Evolutionary conservation across 2,113 vertebrate genomes (phyloP), one percentile per base, ranked within the genome.

Genomic region (Pterocles orientalis): DNA sequence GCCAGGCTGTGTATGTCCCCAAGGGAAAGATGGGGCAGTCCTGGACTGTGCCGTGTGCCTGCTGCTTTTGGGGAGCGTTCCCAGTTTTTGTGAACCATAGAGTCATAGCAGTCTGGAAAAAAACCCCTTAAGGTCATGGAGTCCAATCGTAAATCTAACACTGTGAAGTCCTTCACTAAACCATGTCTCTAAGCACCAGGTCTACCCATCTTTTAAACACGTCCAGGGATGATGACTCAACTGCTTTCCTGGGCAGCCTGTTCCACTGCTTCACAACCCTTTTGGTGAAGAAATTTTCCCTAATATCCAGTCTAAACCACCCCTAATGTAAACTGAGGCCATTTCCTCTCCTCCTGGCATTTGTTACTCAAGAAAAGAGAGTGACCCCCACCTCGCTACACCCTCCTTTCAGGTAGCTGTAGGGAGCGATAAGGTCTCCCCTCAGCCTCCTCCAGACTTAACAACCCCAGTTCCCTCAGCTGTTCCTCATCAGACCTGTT

Each of bases 11-110:
- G 16, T 76, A 13, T 82, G 25, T 24, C 29, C n/a, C 50, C 3
- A 26, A 2, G 57, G 39, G 14, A 82, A 47, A 39, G 48, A 13
- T 3, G 14, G 56, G 48, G 9, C 48, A 70, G 34, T 23, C 28
- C 12, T 6, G 17, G 31, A 12, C 12, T 0, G 5, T 86, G 34
- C 53, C 1, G 0, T 29, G 17, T 60, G 26, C 33, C 6, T 79
- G 41, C 61, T 68, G 71, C 3, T 65, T 82, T 86, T 53, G 36
- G 24, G 60, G 18, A 14, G 58, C 83, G 13, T 60, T 89, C 4
- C 29, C 18, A 5, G 48, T 25, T 93, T 72, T 28, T 68, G 18
- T 88, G 89, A 91, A 48, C 36, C 21, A 15, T 1, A 33, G 62
- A 47, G 28, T 77, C 19, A 7, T 33, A 65, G 5, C 10, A n/a